These are phyloP conservation scores for Bibio marci DNA, from an alignment of 2,888 invertebrate species.

Conservation along the genomic window DNA sequence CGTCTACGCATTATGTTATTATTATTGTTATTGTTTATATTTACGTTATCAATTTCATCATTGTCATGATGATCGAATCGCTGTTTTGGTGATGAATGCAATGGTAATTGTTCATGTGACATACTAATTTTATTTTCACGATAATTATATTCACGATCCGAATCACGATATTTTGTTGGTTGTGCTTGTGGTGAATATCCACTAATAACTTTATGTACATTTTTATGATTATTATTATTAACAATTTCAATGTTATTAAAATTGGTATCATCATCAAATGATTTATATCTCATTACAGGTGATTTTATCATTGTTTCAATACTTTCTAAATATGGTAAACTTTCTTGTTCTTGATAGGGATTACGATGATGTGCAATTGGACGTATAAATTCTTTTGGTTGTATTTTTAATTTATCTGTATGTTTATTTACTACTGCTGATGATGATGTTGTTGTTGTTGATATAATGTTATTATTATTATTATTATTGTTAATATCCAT, in stretches of 20 bases:
- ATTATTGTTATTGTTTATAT: no score
- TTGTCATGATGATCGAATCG: no score
- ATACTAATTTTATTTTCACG: no score
- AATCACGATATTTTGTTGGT: slow-evolving; percentile 1
- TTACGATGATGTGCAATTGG: slow-evolving; percentile 16
- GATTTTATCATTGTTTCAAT: slow-evolving; percentile 31
- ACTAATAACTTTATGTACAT: no score
- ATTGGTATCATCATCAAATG: slow-evolving; percentile 16
- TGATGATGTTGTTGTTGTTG: neutral
- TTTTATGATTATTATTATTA: neutral
- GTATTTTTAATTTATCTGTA: neutral
- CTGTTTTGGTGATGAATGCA: no score
- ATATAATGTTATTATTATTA: no score
- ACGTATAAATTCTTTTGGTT: neutral
- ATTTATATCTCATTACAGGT: slow-evolving; percentile 26
- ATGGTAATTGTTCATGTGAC: no score
- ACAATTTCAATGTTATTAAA: slow-evolving; percentile 3
- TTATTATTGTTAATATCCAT: no score
- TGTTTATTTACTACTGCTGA: slow-evolving; percentile 15
- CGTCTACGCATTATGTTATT: slow-evolving; percentile 13
- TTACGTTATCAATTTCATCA: no score
- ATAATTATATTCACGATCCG: neutral
- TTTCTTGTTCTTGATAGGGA: slow-evolving; percentile 28
- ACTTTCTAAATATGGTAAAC: slow-evolving; percentile 28
- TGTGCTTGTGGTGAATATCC: neutral